Percentiles rank a stretch among this genome's conserved stretches.
Evolutionary conservation across 2,113 vertebrate genomes (phyloP).

Genomic region (Thryonomys swinderianus): DNA sequence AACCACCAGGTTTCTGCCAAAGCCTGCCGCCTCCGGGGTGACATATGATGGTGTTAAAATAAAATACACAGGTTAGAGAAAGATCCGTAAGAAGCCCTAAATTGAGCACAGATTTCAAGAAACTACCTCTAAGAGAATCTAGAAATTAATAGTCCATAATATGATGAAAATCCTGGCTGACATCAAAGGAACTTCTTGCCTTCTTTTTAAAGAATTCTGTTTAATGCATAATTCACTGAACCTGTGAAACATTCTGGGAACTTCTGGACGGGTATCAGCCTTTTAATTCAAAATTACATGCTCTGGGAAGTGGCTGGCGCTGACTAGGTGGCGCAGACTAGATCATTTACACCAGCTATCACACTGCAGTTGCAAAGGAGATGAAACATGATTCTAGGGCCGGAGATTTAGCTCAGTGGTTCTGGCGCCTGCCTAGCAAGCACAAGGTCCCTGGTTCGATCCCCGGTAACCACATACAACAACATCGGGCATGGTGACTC

Average conservation of each 20-base stretch:
- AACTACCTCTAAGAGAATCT: conserved; percentile 58
- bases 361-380: conserved; percentile 86
- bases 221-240: conserved; percentile 72
- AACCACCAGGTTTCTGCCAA: conserved; percentile 38
- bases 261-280: conserved; percentile 70
- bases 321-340: conserved; percentile 69
- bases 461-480: no score
- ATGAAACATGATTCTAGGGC: conserved; percentile 85
- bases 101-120: conserved; percentile 70
- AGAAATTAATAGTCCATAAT: conserved; percentile 62
- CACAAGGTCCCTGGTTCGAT: no score
- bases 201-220: conserved; percentile 75
- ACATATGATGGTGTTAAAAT: conserved; percentile 64
- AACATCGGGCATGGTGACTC: no score
- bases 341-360: conserved; percentile 84
- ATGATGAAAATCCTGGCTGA: conserved; percentile 64
- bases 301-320: conserved; percentile 79
- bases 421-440: no score
- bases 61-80: conserved; percentile 67
- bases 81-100: conserved; percentile 67
- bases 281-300: conserved; percentile 86
- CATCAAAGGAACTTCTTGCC: conserved; percentile 64
- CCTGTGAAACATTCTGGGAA: conserved; percentile 67
- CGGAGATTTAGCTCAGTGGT: no score
- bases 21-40: conserved; percentile 35